These are phyloP conservation scores for Rhynchophorus ferrugineus DNA, from an alignment of 1,140 invertebrate genomes.

Conservation along the genomic window DNA sequence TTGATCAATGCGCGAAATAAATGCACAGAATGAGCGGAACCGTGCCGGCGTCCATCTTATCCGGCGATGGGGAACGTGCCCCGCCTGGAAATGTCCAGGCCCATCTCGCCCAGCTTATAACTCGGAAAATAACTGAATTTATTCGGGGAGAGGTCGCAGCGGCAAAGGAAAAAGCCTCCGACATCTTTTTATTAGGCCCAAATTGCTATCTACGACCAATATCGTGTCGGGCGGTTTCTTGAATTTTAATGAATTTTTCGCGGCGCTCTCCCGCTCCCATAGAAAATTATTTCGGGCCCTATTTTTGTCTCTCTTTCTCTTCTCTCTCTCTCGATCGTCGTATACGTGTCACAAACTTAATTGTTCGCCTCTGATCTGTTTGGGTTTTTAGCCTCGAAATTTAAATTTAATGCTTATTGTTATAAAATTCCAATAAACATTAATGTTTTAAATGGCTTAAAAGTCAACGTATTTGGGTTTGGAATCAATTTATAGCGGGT, in stretches of 20 bases:
- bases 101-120: background rate
- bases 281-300: background rate
- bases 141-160: background rate
- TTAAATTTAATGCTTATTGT: no score
- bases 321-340: background rate
- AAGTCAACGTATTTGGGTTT: no score
- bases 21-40: background rate
- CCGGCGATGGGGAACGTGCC: background rate
- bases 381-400: no score
- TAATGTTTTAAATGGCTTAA: no score
- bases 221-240: slow-evolving; percentile 8
- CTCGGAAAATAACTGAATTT: slow-evolving; percentile 12
- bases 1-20: background rate
- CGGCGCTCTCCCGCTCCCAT: background rate
- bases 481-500: no score
- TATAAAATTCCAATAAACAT: no score
- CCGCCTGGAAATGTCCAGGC: background rate
- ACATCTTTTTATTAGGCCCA: slow-evolving; percentile 12
- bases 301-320: background rate
- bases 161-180: slow-evolving; percentile 1
- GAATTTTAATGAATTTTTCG: slow-evolving; percentile 8
- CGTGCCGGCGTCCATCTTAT: background rate
- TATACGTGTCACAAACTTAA: background rate
- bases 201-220: slow-evolving; percentile 15
- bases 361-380: no score